Evolutionary conservation across 35 echinoderm and acorn worm species (phyloP).

Genomic region (Ophiothrix spiculata): DNA sequence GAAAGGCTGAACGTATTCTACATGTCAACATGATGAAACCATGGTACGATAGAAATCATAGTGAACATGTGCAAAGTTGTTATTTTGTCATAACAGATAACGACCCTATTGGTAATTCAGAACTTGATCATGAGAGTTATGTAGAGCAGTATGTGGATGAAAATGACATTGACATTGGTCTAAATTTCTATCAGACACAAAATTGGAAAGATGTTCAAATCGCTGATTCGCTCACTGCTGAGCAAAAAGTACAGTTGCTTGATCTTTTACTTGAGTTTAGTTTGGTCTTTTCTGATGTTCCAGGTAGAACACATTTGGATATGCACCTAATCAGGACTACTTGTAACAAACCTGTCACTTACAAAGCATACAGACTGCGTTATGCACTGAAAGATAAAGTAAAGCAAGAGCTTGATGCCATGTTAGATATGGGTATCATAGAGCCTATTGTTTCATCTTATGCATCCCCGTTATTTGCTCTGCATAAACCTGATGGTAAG

Average conservation of each 20-base stretch:
- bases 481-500: constrained; percentile 13
- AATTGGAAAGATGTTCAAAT: neutral
- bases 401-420: constrained; percentile 20
- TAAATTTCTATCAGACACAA: neutral
- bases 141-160: neutral
- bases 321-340: neutral
- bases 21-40: neutral
- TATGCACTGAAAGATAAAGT: constrained; percentile 4
- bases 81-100: too few species aligned
- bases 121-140: neutral
- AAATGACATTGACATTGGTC: neutral
- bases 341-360: neutral
- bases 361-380: neutral
- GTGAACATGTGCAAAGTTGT: too few species aligned
- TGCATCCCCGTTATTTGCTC: constrained; percentile 32
- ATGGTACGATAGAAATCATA: too few species aligned
- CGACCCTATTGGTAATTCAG: too few species aligned
- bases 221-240: neutral
- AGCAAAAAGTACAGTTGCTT: neutral
- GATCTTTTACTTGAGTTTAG: neutral
- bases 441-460: neutral
- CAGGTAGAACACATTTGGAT: neutral
- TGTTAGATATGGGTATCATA: constrained; percentile 23
- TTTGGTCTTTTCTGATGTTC: neutral
- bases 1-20: neutral